Evolutionary conservation across 2,113 vertebrate species (phyloP), one percentile per base, ranked within the genome.

Genomic region (Lethenteron reissneri): DNA sequence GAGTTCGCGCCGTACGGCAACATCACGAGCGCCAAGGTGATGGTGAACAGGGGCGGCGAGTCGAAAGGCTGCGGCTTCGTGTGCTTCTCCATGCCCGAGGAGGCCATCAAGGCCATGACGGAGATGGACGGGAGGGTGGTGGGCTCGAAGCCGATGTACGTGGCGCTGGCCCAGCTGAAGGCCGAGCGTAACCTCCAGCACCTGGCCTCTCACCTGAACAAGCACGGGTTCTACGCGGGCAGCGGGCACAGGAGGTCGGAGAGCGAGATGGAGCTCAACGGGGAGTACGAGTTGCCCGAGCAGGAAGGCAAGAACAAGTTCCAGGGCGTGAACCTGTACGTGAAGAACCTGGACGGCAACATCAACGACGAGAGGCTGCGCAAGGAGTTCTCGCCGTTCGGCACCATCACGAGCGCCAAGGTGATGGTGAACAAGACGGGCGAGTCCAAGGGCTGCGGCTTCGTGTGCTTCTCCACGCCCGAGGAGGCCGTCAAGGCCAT

Each of bases 21-120:
- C 73, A 99, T 99, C 75, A 99, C 94, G 59, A 99, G 94, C 56
- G 90, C 88, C 9, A 99, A 99, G 88, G 92, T 96, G 76, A 81
- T 41, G 41, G 41, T 41, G 41, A 41, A 41, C 41, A 41, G 41
- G 41, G 41, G 41, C 41, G 41, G 41, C 41, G 41, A 41, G 41
- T 41, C 41, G 41, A 41, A 41, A 41, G 41, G 41, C 41, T 41
- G 41, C 41, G 41, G 41, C 41, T 41, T 41, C 41, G 41, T 41
- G 41, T 41, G 41, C 41, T 41, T 41, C 41, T 41, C n/a, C 8
- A 12, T 12, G 69, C 58, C 56, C 58, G 72, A 71, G 71, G 56
- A 60, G 69, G 57, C 57, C 59, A 74, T 58, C 57, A 58, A 75
- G 70, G 69, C n/a, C 10, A 9, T 72, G 11, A 12, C 57, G 15